Percentiles rank a stretch among this genome's conserved stretches.
Evolutionary conservation across 2,797 vertebrate genomes (phyloP).

Genomic region (Phoxinus dragarum): DNA sequence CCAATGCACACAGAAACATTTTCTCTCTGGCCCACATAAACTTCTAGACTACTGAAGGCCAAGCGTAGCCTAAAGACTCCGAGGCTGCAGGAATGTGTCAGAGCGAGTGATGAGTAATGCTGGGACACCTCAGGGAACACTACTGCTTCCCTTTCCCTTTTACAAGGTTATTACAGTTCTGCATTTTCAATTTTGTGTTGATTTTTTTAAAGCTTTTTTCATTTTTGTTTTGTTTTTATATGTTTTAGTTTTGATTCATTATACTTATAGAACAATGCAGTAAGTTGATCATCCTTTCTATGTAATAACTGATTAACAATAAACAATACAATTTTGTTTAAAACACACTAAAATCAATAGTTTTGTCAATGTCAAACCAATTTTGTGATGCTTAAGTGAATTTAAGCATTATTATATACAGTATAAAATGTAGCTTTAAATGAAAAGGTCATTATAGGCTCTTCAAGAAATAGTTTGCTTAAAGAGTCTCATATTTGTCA

Average conservation of each 20-base stretch:
- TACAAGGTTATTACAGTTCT: conserved; percentile 25
- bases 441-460: not conserved
- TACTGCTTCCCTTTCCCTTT: conserved; percentile 3
- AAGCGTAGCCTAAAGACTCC: conserved; percentile 21
- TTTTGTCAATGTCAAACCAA: too few relatives aligned
- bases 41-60: conserved; percentile 33
- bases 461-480: not conserved
- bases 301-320: not conserved
- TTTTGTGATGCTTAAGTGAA: not conserved
- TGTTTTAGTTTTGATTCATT: not conserved
- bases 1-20: conserved; percentile 18
- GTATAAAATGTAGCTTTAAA: not conserved
- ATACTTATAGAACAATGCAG: not conserved
- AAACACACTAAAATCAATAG: not conserved
- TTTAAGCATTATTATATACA: not conserved
- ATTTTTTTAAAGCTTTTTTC: not conserved
- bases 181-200: not conserved
- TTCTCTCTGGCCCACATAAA: conserved; percentile 32
- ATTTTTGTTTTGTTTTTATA: not conserved
- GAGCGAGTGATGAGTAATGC: conserved; percentile 7
- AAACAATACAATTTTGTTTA: not conserved
- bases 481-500: not conserved
- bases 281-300: not conserved
- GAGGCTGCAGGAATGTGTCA: conserved; percentile 9
- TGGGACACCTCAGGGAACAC: conserved; percentile 30